Evolutionary conservation across 1,140 invertebrate species (phyloP).

Genomic region (Pseudomyrmex flavicornis): DNA sequence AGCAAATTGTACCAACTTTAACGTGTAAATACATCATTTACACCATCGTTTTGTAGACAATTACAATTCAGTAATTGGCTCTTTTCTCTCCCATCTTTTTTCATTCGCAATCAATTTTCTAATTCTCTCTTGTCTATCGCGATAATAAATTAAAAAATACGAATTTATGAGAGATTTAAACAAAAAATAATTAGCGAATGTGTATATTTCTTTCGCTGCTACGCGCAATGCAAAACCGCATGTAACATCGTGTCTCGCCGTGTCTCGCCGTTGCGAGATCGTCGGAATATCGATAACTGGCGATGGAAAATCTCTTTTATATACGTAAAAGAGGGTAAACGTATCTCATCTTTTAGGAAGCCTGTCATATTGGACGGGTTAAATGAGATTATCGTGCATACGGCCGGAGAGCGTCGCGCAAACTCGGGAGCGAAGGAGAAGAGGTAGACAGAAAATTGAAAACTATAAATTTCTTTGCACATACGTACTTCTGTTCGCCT

Average conservation of each 20-base stretch:
- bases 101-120: background rate
- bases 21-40: conserved; percentile 42
- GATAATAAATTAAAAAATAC: background rate
- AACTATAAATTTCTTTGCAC: conserved; percentile 63
- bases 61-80: background rate
- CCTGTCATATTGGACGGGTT: conserved; percentile 10
- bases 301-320: background rate
- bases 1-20: conserved; percentile 40
- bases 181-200: background rate
- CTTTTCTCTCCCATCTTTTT: background rate
- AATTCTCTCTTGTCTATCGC: background rate
- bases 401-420: background rate
- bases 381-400: conserved; percentile 31
- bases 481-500: background rate
- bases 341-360: conserved; percentile 21
- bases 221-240: background rate
- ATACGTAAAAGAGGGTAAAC: background rate
- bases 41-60: conserved; percentile 9
- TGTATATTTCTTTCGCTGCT: background rate
- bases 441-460: conserved; percentile 64
- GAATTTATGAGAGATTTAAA: background rate
- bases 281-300: background rate
- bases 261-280: background rate
- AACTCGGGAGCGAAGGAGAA: background rate
- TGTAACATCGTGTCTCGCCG: background rate